Conservation (phyloP, 2,888 invertebrate genomes). For the Terebella lapidaria region DNA sequence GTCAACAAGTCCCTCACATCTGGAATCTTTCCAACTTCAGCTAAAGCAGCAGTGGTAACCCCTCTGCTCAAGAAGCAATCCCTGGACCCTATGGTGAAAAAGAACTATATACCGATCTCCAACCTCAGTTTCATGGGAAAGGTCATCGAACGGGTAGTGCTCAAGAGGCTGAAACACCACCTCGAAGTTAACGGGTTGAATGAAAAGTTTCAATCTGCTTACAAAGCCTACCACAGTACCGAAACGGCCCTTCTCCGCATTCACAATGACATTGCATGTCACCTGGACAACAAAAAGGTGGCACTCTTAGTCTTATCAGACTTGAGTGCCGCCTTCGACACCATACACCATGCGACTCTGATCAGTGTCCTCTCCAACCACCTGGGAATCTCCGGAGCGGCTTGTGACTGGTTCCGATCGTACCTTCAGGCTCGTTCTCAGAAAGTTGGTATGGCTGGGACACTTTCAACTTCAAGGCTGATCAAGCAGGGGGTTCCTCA, state of each 20-base stretch:
- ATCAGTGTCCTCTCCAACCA: too few species aligned
- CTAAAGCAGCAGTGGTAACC: neutral
- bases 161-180: neutral
- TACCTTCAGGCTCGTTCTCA: too few species aligned
- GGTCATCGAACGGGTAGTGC: neutral
- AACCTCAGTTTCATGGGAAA: neutral
- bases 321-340: too few species aligned
- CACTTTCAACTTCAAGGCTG: too few species aligned
- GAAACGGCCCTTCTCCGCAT: neutral
- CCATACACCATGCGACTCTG: too few species aligned
- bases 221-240: neutral
- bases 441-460: too few species aligned
- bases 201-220: neutral
- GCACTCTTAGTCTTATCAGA: too few species aligned
- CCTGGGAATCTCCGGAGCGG: too few species aligned
- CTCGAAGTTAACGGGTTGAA: neutral
- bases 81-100: neutral
- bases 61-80: neutral
- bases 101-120: neutral
- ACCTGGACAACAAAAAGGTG: too few species aligned
- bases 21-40: neutral
- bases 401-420: too few species aligned
- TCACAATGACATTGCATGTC: neutral
- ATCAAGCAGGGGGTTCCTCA: too few species aligned
- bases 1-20: too few species aligned